phyloP scores from a whole-genome alignment of 2,888 invertebrate species.

The Xestia sexstrigata region DNA sequence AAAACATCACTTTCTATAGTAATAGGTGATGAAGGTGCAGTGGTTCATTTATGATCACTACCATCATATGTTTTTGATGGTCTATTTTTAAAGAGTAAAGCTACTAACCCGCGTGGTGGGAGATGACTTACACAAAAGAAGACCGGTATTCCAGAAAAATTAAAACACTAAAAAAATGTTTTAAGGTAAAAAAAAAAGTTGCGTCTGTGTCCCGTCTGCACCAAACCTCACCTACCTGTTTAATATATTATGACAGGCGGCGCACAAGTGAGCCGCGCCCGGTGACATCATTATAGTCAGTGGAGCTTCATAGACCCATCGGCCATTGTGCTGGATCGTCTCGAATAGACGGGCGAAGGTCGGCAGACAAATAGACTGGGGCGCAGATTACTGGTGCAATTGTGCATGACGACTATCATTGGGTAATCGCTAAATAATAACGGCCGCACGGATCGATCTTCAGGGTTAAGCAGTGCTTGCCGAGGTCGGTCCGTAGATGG shows the following conservation, averaged over 20 bases:
- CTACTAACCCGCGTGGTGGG: neutral
- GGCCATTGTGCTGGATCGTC: constrained; percentile 44
- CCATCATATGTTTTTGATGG: too few relatives aligned
- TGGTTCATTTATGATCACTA: neutral
- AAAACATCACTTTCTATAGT: neutral
- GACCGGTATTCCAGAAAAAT: neutral
- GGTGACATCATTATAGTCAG: constrained; percentile 76
- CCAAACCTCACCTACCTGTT: constrained; percentile 62
- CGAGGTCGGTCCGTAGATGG: neutral
- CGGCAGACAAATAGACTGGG: constrained; percentile 1
- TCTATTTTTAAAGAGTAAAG: neutral
- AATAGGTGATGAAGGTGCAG: neutral
- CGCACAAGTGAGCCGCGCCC: constrained; percentile 75
- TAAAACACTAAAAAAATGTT: too few relatives aligned
- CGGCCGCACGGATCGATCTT: neutral
- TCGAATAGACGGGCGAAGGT: constrained; percentile 48
- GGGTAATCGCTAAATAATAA: neutral
- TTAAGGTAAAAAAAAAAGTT: neutral
- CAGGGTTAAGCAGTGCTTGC: neutral
- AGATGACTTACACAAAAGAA: neutral
- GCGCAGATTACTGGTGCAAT: neutral
- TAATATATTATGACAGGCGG: constrained; percentile 73
- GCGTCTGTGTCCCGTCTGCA: constrained; percentile 62
- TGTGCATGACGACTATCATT: neutral
- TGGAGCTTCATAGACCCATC: constrained; percentile 49